Evolutionary conservation across 2,888 invertebrate genomes (phyloP), one percentile per base, ranked within the genome.

Genomic region (Nebria salina): DNA sequence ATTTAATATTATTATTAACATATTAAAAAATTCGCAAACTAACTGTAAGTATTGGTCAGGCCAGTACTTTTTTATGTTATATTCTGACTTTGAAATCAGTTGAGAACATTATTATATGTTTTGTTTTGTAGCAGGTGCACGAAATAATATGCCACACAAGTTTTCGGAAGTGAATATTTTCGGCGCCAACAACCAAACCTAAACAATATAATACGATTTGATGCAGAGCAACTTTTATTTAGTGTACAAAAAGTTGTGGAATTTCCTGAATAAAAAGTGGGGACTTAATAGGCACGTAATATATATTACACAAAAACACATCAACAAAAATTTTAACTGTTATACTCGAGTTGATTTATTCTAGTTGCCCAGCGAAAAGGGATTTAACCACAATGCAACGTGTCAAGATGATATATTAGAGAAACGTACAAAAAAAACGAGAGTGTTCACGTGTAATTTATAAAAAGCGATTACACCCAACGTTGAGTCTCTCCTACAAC

Each of bases 311-410:
- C 13, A 42, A 78, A 78, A 78, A 78, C 78, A 75, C 75, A 79
- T 79, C 75, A 74, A 79, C 79, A 66, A 75, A 79, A 79, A 79
- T 26, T 79, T 74, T 78, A 78, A 78, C 79, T 79, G 79, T 79
- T 79, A 75, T 68, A 74, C 66, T 79, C 73, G 73, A 75, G 79
- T 79, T 79, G 79, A 79, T 79, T 79, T 79, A 79, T 79, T 79
- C 75, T 25, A 75, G 68, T 43, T 74, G 66, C 42, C 54, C 66
- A 34, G 42, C 68, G 79, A 79, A 79, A 73, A 68, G 79, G 79
- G 79, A 74, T 79, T 79, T 79, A 75, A 75, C 42, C 79, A 79
- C 79, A 79, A 79, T 79, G 79, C 79, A 79, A 79, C 79, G 75
- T 75, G 79, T 79, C 79, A 79, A 43, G 68, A 79, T 79, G 79